Conservation (phyloP, 2,888 invertebrate genomes). For the Ophioninae sp. region DNA sequence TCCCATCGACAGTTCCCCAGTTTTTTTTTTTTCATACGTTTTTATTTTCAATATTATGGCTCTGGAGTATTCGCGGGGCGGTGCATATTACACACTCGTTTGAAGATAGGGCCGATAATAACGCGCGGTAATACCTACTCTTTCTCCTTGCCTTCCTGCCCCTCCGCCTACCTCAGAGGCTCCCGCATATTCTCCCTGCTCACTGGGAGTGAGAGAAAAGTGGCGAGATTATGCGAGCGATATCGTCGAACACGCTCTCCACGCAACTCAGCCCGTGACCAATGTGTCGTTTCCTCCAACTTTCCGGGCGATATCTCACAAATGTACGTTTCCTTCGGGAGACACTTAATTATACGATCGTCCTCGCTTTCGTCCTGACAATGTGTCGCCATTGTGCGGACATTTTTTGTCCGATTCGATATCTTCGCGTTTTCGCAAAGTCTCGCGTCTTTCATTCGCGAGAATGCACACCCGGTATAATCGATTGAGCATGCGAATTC, state of each 20-base stretch:
- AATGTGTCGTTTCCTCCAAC: constrained; percentile 70
- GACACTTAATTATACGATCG: background rate
- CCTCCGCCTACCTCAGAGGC: background rate
- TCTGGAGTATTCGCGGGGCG: constrained; percentile 37
- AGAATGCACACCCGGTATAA: background rate
- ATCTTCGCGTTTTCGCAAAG: background rate
- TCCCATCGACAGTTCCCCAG: constrained; percentile 61
- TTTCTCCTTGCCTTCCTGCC: background rate
- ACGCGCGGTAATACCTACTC: constrained; percentile 18
- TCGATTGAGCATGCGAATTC: background rate
- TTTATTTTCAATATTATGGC: constrained; percentile 33
- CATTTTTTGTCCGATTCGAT: background rate
- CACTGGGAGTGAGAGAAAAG: constrained; percentile 38
- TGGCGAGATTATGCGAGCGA: constrained; percentile 50
- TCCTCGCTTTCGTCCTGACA: background rate
- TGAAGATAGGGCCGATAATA: constrained; percentile 52
- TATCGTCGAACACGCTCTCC: constrained; percentile 48
- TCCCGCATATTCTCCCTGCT: constrained; percentile 16
- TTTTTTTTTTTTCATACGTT: constrained; percentile 25
- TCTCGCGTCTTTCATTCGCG: background rate
- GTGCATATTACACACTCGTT: constrained; percentile 50
- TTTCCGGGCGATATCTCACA: constrained; percentile 67
- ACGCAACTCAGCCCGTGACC: constrained; percentile 58
- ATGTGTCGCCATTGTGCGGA: background rate
- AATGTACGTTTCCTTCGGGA: constrained; percentile 55